Base-by-base conservation (phyloP, 2,888 invertebrate genomes). In the Coelogynopora nodosa region DNA sequence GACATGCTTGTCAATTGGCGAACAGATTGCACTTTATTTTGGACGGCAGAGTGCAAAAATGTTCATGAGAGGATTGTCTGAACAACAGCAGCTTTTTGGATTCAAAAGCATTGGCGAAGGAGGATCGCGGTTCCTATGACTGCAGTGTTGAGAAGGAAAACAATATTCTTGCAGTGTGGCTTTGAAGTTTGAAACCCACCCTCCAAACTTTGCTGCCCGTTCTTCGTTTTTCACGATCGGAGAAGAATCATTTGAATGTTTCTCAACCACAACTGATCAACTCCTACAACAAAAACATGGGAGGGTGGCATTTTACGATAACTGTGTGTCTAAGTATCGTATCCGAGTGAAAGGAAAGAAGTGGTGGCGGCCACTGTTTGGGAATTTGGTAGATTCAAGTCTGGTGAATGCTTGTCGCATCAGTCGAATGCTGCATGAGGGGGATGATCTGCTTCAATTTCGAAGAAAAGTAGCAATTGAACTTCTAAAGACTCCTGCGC, bases 21-120 rank as follows among this genome's bases (percentile, higher is more conserved):
- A 91, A 88, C 88, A 89, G 10, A 90, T 91, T 90, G 89, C 90
- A n/a, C 90, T 90, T n/a, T 92, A 92, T 87, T 91, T 89, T 88
- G 91, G 89, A 13, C 30, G 86, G 30, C 89, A 89, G 85, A 87
- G 88, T 27, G 82, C 87, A 5, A 89, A 88, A 84, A 89, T 89
- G 81, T 88, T 88, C 67, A 89, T 88, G 26, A 81, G 87, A 49
- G 5, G 49, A 49, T 49, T 18, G 18, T 10, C 49, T 49, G 49
- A 49, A 49, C 49, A 49, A 49, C 49, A 49, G 49, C 49, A 10
- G 49, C 18, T 49, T 49, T 49, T 5, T 49, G 49, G 18, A 49
- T 49, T 49, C 49, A 18, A 49, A 49, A 49, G 49, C 49, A 49
- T 49, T 49, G 49, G 49, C 49, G 18, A 49, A 49, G 49, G 18